phyloP scores from a whole-genome alignment of 37 sponge, comb jelly and placozoan genomes.

The Geodia barretti region DNA sequence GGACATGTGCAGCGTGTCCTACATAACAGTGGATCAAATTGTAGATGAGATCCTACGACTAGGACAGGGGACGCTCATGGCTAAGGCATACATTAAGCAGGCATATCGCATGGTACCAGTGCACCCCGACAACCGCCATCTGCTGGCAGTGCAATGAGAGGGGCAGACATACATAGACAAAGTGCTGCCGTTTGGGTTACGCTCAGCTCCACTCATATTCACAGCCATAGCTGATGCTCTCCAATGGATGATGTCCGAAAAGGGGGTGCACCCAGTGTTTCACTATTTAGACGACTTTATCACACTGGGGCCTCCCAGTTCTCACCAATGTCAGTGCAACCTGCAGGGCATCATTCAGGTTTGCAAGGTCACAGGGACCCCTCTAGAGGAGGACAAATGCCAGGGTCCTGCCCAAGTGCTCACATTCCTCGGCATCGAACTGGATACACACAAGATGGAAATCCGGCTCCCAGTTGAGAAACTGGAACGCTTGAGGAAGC shows the following conservation, averaged over 20 bases:
- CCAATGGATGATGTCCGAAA: not conserved
- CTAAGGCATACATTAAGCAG: constrained; percentile 11
- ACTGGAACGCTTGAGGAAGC: not conserved
- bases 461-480: constrained; percentile 13
- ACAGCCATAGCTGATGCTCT: constrained; percentile 9
- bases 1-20: not conserved
- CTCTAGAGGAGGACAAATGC: not conserved
- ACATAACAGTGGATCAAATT: not conserved
- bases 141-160: constrained; percentile 4
- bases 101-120: constrained; percentile 5
- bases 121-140: not conserved
- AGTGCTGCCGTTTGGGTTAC: constrained; percentile 14
- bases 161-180: constrained; percentile 1
- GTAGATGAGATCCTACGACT: not conserved
- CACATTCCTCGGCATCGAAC: constrained; percentile 4
- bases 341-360: not conserved
- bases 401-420: not conserved
- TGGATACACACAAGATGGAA: not conserved
- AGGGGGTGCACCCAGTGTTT: too few relatives aligned
- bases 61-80: not conserved
- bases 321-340: not conserved
- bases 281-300: too few relatives aligned
- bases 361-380: not conserved
- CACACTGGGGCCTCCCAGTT: not conserved
- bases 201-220: constrained; percentile 20